Evolutionary conservation across 2,113 vertebrate genomes (phyloP), one percentile per base, ranked within the genome.

Genomic region (Grus americana): DNA sequence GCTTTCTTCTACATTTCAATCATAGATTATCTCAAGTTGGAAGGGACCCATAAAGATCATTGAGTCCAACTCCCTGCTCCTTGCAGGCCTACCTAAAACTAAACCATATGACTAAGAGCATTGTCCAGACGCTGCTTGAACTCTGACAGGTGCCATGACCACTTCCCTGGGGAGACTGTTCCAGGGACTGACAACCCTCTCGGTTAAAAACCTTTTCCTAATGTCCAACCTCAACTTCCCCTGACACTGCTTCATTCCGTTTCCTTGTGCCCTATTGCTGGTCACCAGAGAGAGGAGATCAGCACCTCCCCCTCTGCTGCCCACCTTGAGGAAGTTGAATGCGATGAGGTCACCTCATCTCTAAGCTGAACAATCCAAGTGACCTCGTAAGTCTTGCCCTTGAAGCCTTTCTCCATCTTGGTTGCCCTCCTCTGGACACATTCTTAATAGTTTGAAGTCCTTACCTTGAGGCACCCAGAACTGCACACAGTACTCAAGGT

Each of bases 241-340:
- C 50, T 52, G 26, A 54, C 27, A 26, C 52, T 15, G 27, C 52
- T 27, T 27, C 27, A 54, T 54, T 54, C 52, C 6, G 16, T 79
- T 38, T 83, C 29, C 6, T 75, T 1, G 1, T 79, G 46, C 66
- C 24, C 22, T n/a, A 1, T 57, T 0, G 0, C 12, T 88, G 57
- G 19, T 76, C 29, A 58, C 19, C 42, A 78, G 57, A 58, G 38
- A 61, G 71, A 78, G 36, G 54, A 54, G 29, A 52, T 52, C 10
- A 71, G 55, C 46, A 70, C 6, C 7, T 70, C 11, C 8, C 5
- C 10, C 18, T 61, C 29, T 3, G 6, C 19, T 72, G 24, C 15
- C 42, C 17, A 2, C 7, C 79, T 82, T 54, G 38, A 88, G 50
- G 40, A 71, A 72, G 26, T 3, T 73, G 17, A 21, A 7, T 3